Percentiles rank a stretch among this genome's conserved stretches.
phyloP scores from a whole-genome alignment of 2,113 vertebrate genomes.

The Bufo bufo region DNA sequence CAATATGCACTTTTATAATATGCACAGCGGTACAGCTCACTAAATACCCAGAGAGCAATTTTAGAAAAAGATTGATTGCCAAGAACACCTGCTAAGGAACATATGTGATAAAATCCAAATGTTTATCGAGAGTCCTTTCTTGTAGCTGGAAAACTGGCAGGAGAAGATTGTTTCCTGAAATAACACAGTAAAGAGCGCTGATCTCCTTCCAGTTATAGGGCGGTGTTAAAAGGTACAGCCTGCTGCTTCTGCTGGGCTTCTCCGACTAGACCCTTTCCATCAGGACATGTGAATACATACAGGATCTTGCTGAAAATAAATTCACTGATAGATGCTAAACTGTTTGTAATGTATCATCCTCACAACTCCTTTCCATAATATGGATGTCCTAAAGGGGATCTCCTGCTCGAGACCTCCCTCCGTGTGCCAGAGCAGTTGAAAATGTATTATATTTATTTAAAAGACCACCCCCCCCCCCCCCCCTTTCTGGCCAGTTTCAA shows the following conservation, averaged over 20 bases:
- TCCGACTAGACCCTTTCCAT: background rate
- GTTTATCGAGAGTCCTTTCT: constrained; percentile 56
- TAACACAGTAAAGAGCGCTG: constrained; percentile 21
- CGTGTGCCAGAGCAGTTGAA: too few species aligned
- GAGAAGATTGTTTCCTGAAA: constrained; percentile 55
- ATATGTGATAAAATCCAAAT: constrained; percentile 59
- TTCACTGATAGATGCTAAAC: too few species aligned
- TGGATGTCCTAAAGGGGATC: background rate
- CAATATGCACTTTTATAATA: background rate
- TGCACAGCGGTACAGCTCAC: background rate
- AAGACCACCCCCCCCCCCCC: too few species aligned
- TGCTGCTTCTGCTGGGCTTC: background rate
- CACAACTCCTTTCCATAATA: too few species aligned
- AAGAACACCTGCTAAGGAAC: constrained; percentile 59
- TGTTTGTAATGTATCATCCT: too few species aligned
- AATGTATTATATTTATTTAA: too few species aligned
- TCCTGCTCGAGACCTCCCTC: too few species aligned
- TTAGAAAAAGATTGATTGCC: constrained; percentile 39
- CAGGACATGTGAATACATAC: background rate
- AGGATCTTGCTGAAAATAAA: too few species aligned
- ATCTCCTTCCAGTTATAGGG: constrained; percentile 10
- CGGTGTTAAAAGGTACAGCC: background rate
- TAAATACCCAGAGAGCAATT: background rate
- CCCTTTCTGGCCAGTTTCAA: too few species aligned
- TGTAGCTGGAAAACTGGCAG: constrained; percentile 55